Evolutionary conservation across 1,140 invertebrate species (phyloP).

Genomic region (Helicoverpa zea): DNA sequence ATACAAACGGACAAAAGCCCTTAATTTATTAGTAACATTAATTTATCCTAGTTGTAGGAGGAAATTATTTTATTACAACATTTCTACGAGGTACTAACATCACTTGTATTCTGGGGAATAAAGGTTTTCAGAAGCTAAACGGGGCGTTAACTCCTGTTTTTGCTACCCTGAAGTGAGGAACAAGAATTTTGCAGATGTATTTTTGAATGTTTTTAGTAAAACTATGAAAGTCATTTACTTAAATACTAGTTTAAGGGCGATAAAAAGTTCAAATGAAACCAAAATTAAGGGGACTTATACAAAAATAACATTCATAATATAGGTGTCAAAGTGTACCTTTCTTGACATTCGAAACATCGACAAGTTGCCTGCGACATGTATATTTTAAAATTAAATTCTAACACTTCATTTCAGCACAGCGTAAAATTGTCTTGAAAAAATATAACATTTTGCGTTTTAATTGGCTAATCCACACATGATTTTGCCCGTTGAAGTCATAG

Average conservation of each 20-base stretch:
- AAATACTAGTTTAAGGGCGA: too few relatives aligned
- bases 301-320: too few relatives aligned
- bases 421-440: background rate
- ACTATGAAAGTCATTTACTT: too few relatives aligned
- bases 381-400: background rate
- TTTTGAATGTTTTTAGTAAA: too few relatives aligned
- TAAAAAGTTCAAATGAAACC: too few relatives aligned
- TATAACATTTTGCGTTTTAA: background rate
- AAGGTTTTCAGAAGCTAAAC: background rate
- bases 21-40: constrained; percentile 69
- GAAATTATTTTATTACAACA: constrained; percentile 72
- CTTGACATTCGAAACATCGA: too few relatives aligned
- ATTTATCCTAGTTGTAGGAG: constrained; percentile 62
- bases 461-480: constrained; percentile 10
- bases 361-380: too few relatives aligned
- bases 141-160: background rate
- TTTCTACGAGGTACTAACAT: constrained; percentile 43
- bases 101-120: constrained; percentile 11
- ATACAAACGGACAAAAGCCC: constrained; percentile 66
- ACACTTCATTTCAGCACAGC: background rate
- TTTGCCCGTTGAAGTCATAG: constrained; percentile 9
- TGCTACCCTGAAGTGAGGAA: too few relatives aligned
- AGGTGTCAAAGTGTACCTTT: too few relatives aligned
- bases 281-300: too few relatives aligned
- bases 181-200: too few relatives aligned